Conservation (phyloP, 2,113 vertebrate species). For the Crotophaga sulcirostris region DNA sequence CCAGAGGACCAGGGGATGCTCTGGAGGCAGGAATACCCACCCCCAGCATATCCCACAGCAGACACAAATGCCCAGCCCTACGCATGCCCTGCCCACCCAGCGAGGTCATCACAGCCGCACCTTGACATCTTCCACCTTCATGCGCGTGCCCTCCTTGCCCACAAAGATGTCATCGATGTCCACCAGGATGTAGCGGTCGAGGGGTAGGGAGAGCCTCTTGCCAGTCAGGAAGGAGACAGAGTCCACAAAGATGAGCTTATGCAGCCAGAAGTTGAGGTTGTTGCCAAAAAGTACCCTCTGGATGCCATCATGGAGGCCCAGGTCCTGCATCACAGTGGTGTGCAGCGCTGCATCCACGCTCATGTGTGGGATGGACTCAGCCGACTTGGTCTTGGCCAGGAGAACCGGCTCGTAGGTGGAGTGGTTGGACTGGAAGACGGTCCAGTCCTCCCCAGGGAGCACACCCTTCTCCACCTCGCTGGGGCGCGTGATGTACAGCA, state of each 20-base stretch:
- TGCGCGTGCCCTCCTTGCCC: constrained; percentile 96
- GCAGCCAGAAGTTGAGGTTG: constrained; percentile 96
- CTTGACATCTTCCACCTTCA: constrained; percentile 97
- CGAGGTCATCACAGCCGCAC: constrained; percentile 58
- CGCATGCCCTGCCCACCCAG: background rate
- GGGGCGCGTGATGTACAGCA: constrained; percentile 92
- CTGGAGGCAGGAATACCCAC: background rate
- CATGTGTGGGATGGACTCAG: constrained; percentile 87
- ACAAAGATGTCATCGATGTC: constrained; percentile 98
- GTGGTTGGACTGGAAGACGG: constrained; percentile 97
- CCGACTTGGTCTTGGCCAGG: constrained; percentile 92
- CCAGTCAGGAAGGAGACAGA: constrained; percentile 93
- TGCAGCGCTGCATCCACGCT: constrained; percentile 86
- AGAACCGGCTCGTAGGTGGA: constrained; percentile 94
- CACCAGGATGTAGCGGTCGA: constrained; percentile 93
- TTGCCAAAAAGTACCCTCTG: constrained; percentile 96
- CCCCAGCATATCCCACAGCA: background rate
- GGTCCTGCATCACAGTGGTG: constrained; percentile 94
- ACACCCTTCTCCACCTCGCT: constrained; percentile 90
- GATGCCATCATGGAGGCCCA: constrained; percentile 94
- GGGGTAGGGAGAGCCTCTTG: constrained; percentile 89
- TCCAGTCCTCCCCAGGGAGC: constrained; percentile 96
- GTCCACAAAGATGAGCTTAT: constrained; percentile 94
- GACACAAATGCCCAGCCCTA: background rate
- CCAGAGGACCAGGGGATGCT: background rate